These are phyloP conservation scores for Corticium candelabrum DNA, from an alignment of 37 sponge, comb jelly and placozoan species.

Conservation along the genomic window DNA sequence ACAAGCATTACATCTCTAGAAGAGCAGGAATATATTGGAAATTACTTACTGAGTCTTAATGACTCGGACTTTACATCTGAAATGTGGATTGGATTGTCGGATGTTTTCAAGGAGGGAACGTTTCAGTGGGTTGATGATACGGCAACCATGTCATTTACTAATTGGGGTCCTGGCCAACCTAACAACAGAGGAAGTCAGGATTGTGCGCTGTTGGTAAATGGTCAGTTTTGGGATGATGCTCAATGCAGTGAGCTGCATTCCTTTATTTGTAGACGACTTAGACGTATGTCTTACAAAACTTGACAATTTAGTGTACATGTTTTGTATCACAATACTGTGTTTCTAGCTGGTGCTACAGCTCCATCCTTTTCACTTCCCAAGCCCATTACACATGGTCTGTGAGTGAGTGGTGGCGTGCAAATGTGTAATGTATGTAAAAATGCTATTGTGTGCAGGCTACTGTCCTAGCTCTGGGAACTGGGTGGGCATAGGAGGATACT, in stretches of 20 bases:
- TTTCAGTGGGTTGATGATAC: neutral
- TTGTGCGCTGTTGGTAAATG: neutral
- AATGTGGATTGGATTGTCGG: constrained; percentile 2
- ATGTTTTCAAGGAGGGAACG: neutral
- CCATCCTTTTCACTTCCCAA: too few relatives aligned
- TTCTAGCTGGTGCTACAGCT: too few relatives aligned
- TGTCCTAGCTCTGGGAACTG: neutral
- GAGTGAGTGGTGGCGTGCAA: too few relatives aligned
- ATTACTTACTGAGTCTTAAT: neutral
- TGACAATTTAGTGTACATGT: too few relatives aligned
- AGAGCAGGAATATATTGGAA: neutral
- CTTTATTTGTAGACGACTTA: neutral
- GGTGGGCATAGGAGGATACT: neutral
- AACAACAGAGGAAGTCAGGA: neutral
- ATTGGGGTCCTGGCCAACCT: neutral
- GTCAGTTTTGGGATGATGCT: neutral
- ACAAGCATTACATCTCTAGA: neutral
- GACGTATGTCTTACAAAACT: neutral
- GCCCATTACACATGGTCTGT: too few relatives aligned
- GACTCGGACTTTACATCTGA: neutral
- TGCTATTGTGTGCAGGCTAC: too few relatives aligned
- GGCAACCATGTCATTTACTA: neutral
- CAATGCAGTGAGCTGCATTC: neutral
- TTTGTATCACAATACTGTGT: too few relatives aligned
- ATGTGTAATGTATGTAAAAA: too few relatives aligned